Evolutionary conservation across 2,888 invertebrate species (phyloP), one percentile per base, ranked within the genome.

Genomic region (Eristalis pertinax): DNA sequence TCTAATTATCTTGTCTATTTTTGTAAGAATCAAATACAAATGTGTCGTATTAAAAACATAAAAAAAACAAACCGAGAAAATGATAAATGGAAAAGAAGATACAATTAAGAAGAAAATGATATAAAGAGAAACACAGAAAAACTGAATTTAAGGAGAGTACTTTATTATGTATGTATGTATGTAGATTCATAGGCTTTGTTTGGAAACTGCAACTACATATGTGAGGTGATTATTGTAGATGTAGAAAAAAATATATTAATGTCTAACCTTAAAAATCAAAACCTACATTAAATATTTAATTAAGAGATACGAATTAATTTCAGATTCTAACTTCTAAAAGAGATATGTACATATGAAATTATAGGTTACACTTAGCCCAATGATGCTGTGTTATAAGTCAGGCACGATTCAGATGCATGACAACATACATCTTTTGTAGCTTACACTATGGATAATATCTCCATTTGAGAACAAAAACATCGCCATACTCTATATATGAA

Each of bases 61-160:
- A 89, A n/a, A 15, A 77, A 60, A 69, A 89, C 88, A 35, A 89
- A 89, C 69, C 81, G 84, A 50, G 87, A 75, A 38, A 80, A 78
- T 81, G 56, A 74, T 56, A 88, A 89, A 82, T 89, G 73, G 60
- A 87, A 84, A 85, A 41, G 41, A 19, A 24, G 11, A 50, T 24
- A 13, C 38, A 63, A 15, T 60, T 60, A 26, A 62, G 43, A 63
- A 65, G 19, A 78, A 62, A 69, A 41, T 32, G 64, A 35, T 19
- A 72, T 4, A 62, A n/a, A 26, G 7, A 29, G 26, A 35, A 38
- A 72, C 2, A 67, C 22, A 24, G 15, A 56, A 26, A 72, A 75
- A 74, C 32, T 60, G n/a, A 32, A 50, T 77, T 67, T 60, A 60
- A 65, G 50, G 43, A 22, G 69, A 56, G 38, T 69, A 56, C 43